Conservation (phyloP, 2,113 vertebrate species). For the Lynx canadensis region DNA sequence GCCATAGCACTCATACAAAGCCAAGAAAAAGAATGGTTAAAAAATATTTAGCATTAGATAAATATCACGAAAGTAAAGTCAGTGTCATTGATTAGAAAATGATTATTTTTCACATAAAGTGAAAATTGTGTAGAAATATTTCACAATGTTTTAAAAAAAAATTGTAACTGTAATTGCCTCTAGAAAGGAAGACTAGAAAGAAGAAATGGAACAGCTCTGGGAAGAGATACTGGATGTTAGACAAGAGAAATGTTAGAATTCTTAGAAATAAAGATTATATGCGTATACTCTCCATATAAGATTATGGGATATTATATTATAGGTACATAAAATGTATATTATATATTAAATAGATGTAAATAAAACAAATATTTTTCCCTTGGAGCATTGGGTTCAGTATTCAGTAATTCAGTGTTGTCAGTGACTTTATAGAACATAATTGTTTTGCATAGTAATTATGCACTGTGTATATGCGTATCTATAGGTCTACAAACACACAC, state of each 20-base stretch:
- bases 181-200: neutral
- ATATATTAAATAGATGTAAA: neutral
- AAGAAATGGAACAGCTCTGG: neutral
- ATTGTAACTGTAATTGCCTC: neutral
- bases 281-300: neutral
- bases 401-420: neutral
- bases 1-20: neutral
- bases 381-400: neutral
- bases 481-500: accelerated
- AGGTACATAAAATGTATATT: neutral
- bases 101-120: neutral
- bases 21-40: neutral
- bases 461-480: too few species aligned
- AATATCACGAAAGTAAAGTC: neutral
- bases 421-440: neutral
- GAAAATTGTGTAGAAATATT: neutral
- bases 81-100: neutral
- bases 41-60: neutral
- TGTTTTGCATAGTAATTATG: neutral
- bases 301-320: neutral
- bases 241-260: neutral
- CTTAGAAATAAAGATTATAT: neutral
- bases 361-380: neutral
- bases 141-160: neutral
- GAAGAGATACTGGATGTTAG: neutral